A percentile compares a stretch with the other conserved stretches of the same genome.
Evolutionary conservation across 2,797 vertebrate species (phyloP).

Genomic region (Clamator glandarius): DNA sequence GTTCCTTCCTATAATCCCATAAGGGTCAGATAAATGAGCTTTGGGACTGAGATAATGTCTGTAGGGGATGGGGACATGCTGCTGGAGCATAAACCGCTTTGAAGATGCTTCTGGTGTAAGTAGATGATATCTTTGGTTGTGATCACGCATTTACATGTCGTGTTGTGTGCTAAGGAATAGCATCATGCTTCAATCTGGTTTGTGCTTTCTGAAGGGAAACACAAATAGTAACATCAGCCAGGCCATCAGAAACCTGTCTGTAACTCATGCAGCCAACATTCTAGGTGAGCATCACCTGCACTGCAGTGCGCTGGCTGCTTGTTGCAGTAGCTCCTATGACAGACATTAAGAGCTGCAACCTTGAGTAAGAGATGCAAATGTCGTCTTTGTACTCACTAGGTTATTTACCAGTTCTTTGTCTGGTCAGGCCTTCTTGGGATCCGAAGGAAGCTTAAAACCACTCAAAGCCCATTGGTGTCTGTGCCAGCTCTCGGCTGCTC

Average conservation of each 20-base stretch:
- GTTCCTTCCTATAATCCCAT: background rate
- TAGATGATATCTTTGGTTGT: background rate
- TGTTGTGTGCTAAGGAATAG: background rate
- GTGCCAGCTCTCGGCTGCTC: background rate
- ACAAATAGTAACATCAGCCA: background rate
- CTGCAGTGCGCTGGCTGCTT: background rate
- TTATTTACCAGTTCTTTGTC: background rate
- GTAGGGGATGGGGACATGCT: accelerated
- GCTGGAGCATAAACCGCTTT: background rate
- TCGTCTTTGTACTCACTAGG: background rate
- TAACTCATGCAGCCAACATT: background rate
- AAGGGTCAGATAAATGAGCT: background rate
- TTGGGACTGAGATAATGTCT: background rate
- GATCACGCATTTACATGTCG: background rate
- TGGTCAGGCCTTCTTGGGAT: background rate
- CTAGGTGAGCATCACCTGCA: accelerated
- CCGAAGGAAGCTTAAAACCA: background rate
- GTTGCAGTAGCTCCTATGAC: background rate
- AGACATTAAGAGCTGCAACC: background rate
- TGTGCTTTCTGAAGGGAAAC: background rate
- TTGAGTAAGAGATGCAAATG: background rate
- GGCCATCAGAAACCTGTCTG: background rate
- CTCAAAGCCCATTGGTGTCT: background rate
- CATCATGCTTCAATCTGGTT: accelerated
- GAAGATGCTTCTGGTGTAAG: background rate